Conservation (phyloP, 2,888 invertebrate species). For the Timema cristinae region DNA sequence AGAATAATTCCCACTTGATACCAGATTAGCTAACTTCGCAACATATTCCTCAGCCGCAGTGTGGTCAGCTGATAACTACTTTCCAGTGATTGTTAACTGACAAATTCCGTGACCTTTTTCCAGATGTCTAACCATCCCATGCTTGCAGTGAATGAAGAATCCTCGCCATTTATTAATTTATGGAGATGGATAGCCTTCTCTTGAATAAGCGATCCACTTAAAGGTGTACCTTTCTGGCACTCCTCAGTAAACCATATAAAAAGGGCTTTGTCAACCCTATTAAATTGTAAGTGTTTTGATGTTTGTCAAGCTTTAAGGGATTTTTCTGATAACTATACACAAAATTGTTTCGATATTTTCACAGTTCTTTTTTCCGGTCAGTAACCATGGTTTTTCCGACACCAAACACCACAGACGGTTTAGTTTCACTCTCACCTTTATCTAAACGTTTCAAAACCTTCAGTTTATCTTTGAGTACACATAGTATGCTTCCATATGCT, state of each 20-base stretch:
- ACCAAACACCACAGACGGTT: neutral
- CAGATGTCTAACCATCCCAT: neutral
- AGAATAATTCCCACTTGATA: conserved; percentile 6
- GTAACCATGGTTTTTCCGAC: neutral
- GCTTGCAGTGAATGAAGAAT: neutral
- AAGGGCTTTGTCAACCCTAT: neutral
- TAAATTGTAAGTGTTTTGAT: neutral
- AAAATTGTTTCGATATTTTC: neutral
- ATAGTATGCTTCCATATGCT: neutral
- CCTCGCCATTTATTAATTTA: neutral
- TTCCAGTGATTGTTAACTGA: neutral
- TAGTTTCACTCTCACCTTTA: too few relatives aligned
- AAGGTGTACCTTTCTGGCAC: neutral
- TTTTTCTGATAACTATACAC: neutral
- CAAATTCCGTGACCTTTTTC: neutral
- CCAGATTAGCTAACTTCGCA: neutral
- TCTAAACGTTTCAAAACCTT: too few relatives aligned
- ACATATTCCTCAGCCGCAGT: neutral
- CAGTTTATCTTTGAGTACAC: neutral
- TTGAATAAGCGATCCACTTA: neutral
- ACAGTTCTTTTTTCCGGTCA: neutral
- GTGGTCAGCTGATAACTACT: neutral
- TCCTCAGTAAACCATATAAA: neutral
- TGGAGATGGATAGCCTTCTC: neutral
- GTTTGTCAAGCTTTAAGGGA: neutral